These are phyloP conservation scores for Centruroides sculpturatus DNA, from an alignment of 1,140 invertebrate species.

Conservation along the genomic window DNA sequence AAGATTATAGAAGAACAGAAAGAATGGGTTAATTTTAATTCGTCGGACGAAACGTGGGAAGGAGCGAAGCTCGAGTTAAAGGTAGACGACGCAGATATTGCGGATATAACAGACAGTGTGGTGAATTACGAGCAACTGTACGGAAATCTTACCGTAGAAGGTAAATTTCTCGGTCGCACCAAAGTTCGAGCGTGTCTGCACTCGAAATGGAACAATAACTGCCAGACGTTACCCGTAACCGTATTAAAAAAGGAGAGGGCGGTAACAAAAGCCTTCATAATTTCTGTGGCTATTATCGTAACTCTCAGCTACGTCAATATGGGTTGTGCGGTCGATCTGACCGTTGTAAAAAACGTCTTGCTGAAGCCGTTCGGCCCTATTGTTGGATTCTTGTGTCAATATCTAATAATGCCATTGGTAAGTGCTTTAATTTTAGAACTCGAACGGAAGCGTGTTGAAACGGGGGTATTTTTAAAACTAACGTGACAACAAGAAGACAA, in stretches of 20 bases:
- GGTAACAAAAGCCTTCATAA: conserved; percentile 36
- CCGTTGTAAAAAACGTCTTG: conserved; percentile 50
- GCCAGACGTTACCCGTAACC: neutral
- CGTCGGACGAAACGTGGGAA: neutral
- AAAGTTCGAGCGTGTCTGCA: neutral
- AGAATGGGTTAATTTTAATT: neutral
- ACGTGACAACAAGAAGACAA: too few relatives aligned
- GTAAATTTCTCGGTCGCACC: conserved; percentile 2
- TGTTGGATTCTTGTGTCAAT: conserved; percentile 71
- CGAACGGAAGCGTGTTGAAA: too few relatives aligned
- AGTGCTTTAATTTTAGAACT: conserved; percentile 24
- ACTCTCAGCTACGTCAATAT: conserved; percentile 82
- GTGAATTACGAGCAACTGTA: neutral
- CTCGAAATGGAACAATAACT: neutral
- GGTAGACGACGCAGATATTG: neutral
- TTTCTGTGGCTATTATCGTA: conserved; percentile 58
- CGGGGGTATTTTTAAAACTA: too few relatives aligned
- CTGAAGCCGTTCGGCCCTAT: conserved; percentile 59
- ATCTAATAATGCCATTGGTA: conserved; percentile 77
- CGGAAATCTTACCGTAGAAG: neutral
- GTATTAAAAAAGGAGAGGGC: neutral
- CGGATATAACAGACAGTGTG: too few relatives aligned
- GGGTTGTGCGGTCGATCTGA: conserved; percentile 74
- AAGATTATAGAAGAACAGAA: neutral
- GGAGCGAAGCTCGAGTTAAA: neutral